Evolutionary conservation across 37 sponge, comb jelly and placozoan genomes (phyloP).

Genomic region (Tethya wilhelma): DNA sequence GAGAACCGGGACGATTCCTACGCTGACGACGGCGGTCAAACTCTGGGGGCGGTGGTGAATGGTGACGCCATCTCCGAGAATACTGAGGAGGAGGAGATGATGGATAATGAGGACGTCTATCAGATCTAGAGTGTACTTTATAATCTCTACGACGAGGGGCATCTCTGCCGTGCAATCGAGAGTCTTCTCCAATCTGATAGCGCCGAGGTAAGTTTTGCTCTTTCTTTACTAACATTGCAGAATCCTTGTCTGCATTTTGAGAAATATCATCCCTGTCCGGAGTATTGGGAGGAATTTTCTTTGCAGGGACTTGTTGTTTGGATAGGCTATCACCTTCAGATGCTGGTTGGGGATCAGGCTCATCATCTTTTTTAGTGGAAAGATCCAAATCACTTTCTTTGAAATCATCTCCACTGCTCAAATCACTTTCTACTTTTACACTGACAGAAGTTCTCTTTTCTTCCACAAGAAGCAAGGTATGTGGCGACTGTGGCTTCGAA

Average conservation of each 20-base stretch:
- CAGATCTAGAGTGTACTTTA: not conserved
- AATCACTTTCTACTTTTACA: conserved; percentile 45
- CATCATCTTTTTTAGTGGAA: not conserved
- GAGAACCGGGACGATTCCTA: not conserved
- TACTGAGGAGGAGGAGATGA: conserved; percentile 27
- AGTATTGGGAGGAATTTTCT: too few relatives aligned
- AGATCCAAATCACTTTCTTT: conserved; percentile 4
- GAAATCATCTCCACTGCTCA: conserved; percentile 60
- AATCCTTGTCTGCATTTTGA: too few relatives aligned
- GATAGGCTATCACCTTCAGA: not conserved
- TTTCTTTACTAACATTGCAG: too few relatives aligned
- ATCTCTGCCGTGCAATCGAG: too few relatives aligned
- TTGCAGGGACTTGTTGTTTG: not conserved
- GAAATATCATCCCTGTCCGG: too few relatives aligned
- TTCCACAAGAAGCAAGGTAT: too few relatives aligned
- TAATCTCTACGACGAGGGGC: not conserved
- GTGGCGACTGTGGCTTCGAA: too few relatives aligned
- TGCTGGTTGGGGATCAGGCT: not conserved
- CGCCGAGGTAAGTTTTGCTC: conserved; percentile 30
- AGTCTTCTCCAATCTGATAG: conserved; percentile 39
- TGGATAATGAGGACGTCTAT: not conserved
- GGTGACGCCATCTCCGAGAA: not conserved
- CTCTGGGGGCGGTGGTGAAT: conserved; percentile 5
- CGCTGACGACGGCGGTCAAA: not conserved
- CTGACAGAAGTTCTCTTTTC: too few relatives aligned